Conservation (phyloP, 2,797 vertebrate species). For the Schizothorax lantsangensis region DNA sequence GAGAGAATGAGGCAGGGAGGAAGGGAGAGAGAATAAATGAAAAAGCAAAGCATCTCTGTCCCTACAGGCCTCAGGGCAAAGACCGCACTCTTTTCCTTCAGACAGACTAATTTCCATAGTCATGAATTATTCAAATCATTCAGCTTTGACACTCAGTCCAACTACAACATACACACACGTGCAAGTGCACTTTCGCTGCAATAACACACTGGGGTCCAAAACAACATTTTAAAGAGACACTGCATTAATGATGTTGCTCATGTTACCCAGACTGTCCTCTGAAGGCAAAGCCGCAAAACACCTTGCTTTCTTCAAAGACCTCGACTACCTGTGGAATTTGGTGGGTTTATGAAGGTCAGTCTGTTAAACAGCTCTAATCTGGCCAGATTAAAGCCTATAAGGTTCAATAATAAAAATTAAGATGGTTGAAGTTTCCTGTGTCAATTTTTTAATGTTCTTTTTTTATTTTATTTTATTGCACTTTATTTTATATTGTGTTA, state of each 20-base stretch:
- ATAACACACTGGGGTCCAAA: constrained; percentile 41
- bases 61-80: constrained; percentile 65
- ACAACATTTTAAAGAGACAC: constrained; percentile 36
- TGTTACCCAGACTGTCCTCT: constrained; percentile 19
- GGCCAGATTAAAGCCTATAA: background rate
- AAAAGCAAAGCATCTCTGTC: constrained; percentile 62
- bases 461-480: background rate
- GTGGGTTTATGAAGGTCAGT: constrained; percentile 6
- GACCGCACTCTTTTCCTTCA: constrained; percentile 68
- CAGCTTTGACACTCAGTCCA: constrained; percentile 39
- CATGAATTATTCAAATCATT: constrained; percentile 76
- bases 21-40: constrained; percentile 24
- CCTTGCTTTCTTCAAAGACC: constrained; percentile 10
- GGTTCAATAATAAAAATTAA: background rate
- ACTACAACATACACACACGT: constrained; percentile 50
- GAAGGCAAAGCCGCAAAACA: constrained; percentile 5
- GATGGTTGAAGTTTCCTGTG: background rate
- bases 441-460: background rate
- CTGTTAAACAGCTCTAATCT: constrained; percentile 2
- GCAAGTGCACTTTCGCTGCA: constrained; percentile 34
- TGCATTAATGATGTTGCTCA: constrained; percentile 45
- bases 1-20: background rate
- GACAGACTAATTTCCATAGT: constrained; percentile 73
- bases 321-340: constrained; percentile 16
- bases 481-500: background rate